Evolutionary conservation across 2,888 invertebrate genomes (phyloP).

Genomic region (Pilophorus perplexus): DNA sequence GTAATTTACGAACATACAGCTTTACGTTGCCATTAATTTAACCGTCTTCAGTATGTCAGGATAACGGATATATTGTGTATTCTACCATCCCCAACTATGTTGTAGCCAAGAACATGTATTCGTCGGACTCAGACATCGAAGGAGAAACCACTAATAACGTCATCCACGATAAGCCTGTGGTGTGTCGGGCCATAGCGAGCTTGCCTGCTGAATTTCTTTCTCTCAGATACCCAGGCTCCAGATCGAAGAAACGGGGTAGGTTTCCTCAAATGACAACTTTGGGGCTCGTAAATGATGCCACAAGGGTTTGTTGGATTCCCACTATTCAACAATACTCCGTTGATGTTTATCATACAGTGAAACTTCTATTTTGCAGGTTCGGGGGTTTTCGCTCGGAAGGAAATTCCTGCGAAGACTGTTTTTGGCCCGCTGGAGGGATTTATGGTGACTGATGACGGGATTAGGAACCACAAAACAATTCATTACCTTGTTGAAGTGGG

Average conservation of each 20-base stretch:
- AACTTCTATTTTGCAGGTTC: conserved; percentile 46
- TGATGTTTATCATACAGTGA: too few relatives aligned
- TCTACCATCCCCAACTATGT: too few relatives aligned
- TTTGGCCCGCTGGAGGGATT: conserved; percentile 79
- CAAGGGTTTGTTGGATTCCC: too few relatives aligned
- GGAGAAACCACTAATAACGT: conserved; percentile 57
- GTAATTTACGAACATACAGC: too few relatives aligned
- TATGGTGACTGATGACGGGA: conserved; percentile 50
- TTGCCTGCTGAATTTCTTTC: conserved; percentile 66
- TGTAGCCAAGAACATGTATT: too few relatives aligned
- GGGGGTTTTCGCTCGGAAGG: conserved; percentile 67
- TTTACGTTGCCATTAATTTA: too few relatives aligned
- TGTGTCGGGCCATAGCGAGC: conserved; percentile 74
- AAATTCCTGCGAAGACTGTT: conserved; percentile 66
- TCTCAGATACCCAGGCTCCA: conserved; percentile 51
- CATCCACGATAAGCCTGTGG: conserved; percentile 64
- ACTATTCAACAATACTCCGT: too few relatives aligned
- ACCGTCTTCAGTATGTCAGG: too few relatives aligned
- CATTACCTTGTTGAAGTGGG: conserved; percentile 57
- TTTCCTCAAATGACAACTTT: not conserved
- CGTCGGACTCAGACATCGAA: conserved; percentile 51
- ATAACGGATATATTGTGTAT: too few relatives aligned
- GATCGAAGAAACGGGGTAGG: conserved; percentile 13
- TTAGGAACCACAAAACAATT: conserved; percentile 48
- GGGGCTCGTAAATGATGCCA: too few relatives aligned